A percentile compares a stretch with the other conserved stretches of the same genome.
Conservation (phyloP, 2,888 invertebrate genomes). For the Argyra leucocephala region DNA sequence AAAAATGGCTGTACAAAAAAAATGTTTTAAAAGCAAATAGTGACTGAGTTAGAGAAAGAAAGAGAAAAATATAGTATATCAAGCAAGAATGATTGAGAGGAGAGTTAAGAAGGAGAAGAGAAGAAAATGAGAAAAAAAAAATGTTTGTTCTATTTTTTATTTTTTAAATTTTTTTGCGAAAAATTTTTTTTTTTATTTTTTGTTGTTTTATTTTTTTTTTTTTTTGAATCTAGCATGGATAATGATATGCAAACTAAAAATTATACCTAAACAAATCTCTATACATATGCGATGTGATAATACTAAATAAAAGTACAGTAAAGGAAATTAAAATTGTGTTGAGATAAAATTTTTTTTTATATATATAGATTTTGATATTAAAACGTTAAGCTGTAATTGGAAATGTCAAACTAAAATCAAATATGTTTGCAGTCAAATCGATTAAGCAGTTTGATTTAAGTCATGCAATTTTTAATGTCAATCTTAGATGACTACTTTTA, state of each 20-base stretch:
- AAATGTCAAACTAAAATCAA: too few species aligned
- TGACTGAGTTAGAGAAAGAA: background rate
- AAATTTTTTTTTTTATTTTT: background rate
- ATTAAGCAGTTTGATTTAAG: too few species aligned
- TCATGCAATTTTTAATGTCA: too few species aligned
- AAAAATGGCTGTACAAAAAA: background rate
- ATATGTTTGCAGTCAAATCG: too few species aligned
- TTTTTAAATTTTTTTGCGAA: background rate
- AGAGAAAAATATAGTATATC: too few species aligned
- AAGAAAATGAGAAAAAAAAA: background rate
- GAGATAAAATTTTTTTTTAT: too few species aligned
- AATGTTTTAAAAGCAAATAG: background rate
- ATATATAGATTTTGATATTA: too few species aligned
- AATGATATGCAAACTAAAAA: slow-evolving; percentile 6
- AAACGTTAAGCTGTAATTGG: too few species aligned
- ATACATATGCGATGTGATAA: background rate
- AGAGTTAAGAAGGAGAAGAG: background rate
- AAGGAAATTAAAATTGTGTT: background rate
- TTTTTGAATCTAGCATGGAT: background rate
- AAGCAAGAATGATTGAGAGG: background rate
- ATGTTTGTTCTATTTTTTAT: background rate
- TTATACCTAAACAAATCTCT: background rate
- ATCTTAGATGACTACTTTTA: too few species aligned
- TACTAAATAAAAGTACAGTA: background rate
- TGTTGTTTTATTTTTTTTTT: background rate